Conservation (phyloP, 1,140 invertebrate genomes). For the Chironomus tepperi region DNA sequence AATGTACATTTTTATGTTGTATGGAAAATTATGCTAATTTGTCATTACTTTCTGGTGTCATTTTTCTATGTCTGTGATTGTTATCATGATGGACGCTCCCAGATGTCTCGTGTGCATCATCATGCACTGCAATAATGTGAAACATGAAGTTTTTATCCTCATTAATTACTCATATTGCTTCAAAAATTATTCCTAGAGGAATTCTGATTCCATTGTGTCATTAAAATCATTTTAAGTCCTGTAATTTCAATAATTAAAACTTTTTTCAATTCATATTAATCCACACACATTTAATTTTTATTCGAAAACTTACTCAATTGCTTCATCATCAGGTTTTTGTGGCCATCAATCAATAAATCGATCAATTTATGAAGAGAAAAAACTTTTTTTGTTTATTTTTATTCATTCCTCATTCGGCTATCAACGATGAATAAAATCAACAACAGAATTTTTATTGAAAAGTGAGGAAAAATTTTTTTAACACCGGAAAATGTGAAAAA, state of each 20-base stretch:
- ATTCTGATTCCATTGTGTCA: neutral
- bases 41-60: neutral
- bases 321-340: neutral
- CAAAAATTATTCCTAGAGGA: too few species aligned
- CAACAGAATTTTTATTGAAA: too few species aligned
- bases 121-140: neutral
- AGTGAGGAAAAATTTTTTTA: too few species aligned
- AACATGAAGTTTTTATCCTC: too few species aligned
- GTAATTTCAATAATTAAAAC: too few species aligned
- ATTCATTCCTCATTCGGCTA: too few species aligned
- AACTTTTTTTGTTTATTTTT: too few species aligned
- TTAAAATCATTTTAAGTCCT: neutral
- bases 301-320: neutral
- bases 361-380: neutral
- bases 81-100: neutral
- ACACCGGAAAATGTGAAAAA: neutral
- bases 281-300: neutral
- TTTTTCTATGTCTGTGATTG: neutral
- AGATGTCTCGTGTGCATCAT: neutral
- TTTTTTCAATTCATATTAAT: neutral
- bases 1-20: neutral
- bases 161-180: too few species aligned
- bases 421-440: too few species aligned
- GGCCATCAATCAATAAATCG: neutral
- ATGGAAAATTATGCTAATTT: neutral